Base-by-base conservation (phyloP, 2,113 vertebrate species). In the Ophiodon elongatus region DNA sequence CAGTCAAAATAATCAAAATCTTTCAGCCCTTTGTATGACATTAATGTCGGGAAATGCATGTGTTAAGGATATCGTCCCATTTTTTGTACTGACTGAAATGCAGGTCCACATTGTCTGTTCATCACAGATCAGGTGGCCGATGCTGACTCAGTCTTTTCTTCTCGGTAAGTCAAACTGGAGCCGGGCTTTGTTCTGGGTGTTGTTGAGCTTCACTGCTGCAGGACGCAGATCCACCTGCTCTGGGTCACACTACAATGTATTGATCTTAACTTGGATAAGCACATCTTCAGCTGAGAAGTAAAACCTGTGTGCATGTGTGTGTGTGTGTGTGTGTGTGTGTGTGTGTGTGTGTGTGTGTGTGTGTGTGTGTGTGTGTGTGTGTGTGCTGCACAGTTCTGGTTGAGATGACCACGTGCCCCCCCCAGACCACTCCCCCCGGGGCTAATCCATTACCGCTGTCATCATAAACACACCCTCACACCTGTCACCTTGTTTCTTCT, bases 161-260 rank as follows among this genome's bases (percentile, higher is more conserved):
- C 6, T 29, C 86, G 87, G 89, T 89, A 89, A 90, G 88, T 87
- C 80, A 7, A 31, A 7, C 4, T 41, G 70, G 52, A 31, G 21
- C 1, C 5, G 54, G 31, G 23, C 63, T 15, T 37, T 45, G 54
- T 37, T 21, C 1, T 11, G 39, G 75, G 62, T 60, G 19, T n/a
- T 47, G 57, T 62, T 31, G 23, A 60, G 19, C 31, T 50, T 64
- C 11, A 0, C 73, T 50, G 63, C 65, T 14, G 8, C 25, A 37
- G 69, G 39, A 64, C 67, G 7, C 73, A 85, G 43, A 83, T 74
- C 62, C 25, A 0, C 33, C 47, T 65, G 75, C 69, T 76, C 15
- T 14, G 35, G 35, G 1, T 37, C n/a, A n/a, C n/a, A n/a, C 8
- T 7, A 41, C 39, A 41, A 8, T 67, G 3, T 63, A 79, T 77